Evolutionary conservation across 2,113 vertebrate species (phyloP).

Genomic region (Antigone vipio): DNA sequence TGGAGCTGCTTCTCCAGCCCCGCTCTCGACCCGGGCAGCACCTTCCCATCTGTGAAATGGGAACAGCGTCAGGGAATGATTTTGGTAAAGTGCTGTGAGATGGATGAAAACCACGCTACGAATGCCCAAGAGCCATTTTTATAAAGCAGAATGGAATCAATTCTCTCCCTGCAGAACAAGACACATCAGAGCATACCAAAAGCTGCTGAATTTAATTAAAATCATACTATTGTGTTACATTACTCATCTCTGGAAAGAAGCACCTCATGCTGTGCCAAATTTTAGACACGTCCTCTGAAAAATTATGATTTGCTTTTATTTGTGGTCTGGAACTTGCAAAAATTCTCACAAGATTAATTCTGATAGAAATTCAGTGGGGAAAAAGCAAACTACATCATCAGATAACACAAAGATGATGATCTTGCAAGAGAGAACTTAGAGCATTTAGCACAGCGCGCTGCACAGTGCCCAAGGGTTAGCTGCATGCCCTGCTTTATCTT

Average conservation of each 20-base stretch:
- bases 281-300: background rate
- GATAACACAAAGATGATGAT: background rate
- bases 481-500: background rate
- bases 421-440: background rate
- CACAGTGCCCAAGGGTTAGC: background rate
- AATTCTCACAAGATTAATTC: constrained; percentile 8
- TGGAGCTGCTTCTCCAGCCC: background rate
- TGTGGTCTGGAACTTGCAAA: constrained; percentile 15
- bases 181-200: constrained; percentile 1
- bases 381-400: background rate
- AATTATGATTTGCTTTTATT: background rate
- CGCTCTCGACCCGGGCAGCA: background rate
- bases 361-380: background rate
- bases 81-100: background rate
- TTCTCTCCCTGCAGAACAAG: background rate
- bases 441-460: background rate
- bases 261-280: background rate
- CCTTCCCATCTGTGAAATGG: background rate
- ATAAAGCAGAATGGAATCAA: background rate
- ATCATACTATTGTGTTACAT: constrained; percentile 2
- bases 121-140: background rate
- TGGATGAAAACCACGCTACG: background rate
- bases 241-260: constrained; percentile 57
- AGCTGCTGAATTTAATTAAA: constrained; percentile 52
- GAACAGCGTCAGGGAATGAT: background rate